These are phyloP conservation scores for Elymnias hypermnestra DNA, from an alignment of 1,140 invertebrate species.

Conservation along the genomic window DNA sequence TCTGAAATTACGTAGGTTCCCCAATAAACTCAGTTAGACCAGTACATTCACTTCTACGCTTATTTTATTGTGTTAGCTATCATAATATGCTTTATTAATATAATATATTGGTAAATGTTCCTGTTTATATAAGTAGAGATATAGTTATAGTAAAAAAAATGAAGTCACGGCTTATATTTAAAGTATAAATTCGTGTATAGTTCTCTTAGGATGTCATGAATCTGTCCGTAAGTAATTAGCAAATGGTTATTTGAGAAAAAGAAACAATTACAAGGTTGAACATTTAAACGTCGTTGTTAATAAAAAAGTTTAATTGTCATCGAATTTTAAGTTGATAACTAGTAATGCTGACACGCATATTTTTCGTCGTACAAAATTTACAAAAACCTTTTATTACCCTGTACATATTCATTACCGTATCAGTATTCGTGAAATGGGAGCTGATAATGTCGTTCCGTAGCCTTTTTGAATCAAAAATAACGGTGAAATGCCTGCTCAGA, in stretches of 20 bases:
- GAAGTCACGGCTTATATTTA: neutral
- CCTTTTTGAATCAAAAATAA: constrained; percentile 19
- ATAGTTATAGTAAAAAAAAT: too few relatives aligned
- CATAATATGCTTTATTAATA: too few relatives aligned
- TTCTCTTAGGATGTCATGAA: too few relatives aligned
- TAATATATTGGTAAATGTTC: too few relatives aligned
- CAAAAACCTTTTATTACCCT: constrained; percentile 42
- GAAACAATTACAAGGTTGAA: constrained; percentile 19
- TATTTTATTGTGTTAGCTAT: too few relatives aligned
- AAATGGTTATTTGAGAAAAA: constrained; percentile 16
- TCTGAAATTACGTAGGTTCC: too few relatives aligned
- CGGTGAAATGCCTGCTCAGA: too few relatives aligned
- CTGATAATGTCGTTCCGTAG: constrained; percentile 43
- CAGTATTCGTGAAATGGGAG: constrained; percentile 30
- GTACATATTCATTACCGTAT: constrained; percentile 40
- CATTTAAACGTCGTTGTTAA: constrained; percentile 30
- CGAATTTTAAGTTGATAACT: constrained; percentile 44
- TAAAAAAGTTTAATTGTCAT: constrained; percentile 36
- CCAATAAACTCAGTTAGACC: too few relatives aligned
- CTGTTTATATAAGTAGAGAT: too few relatives aligned
- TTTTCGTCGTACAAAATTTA: constrained; percentile 34
- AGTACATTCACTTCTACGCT: too few relatives aligned
- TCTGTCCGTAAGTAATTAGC: constrained; percentile 14
- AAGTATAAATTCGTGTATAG: too few relatives aligned
- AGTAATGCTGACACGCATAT: constrained; percentile 38